Evolutionary conservation across 2,113 vertebrate genomes (phyloP).

Genomic region (Cricetomys ansorgei): DNA sequence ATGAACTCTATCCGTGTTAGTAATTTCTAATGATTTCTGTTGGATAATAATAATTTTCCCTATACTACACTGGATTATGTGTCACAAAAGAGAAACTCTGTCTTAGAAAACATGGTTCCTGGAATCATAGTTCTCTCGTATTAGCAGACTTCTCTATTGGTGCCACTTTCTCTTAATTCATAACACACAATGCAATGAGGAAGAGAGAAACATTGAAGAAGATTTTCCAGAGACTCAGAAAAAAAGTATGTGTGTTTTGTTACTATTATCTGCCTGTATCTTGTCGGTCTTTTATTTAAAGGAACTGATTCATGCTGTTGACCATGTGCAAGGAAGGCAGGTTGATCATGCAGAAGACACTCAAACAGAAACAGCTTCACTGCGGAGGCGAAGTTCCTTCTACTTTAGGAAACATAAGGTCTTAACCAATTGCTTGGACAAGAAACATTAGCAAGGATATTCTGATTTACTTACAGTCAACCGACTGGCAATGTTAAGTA

Average conservation of each 20-base stretch:
- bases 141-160: constrained; percentile 25
- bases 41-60: neutral
- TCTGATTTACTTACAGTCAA: constrained; percentile 8
- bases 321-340: neutral
- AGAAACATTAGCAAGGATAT: constrained; percentile 10
- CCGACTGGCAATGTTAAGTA: constrained; percentile 2
- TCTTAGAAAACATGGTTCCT: constrained; percentile 47
- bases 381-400: constrained; percentile 14
- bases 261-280: neutral
- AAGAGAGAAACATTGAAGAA: constrained; percentile 15
- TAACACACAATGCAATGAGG: neutral
- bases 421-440: neutral
- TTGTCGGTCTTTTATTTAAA: neutral
- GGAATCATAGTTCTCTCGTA: neutral
- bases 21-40: neutral
- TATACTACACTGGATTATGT: neutral
- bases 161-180: constrained; percentile 39
- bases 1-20: neutral
- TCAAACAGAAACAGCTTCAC: neutral
- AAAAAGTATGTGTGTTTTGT: neutral
- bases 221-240: neutral
- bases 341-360: neutral
- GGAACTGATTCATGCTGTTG: neutral
- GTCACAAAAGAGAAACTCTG: too few relatives aligned
- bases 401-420: constrained; percentile 2